Evolutionary conservation across 1,140 invertebrate species (phyloP), one percentile per base, ranked within the genome.

Genomic region (Dendroctonus ponderosae): DNA sequence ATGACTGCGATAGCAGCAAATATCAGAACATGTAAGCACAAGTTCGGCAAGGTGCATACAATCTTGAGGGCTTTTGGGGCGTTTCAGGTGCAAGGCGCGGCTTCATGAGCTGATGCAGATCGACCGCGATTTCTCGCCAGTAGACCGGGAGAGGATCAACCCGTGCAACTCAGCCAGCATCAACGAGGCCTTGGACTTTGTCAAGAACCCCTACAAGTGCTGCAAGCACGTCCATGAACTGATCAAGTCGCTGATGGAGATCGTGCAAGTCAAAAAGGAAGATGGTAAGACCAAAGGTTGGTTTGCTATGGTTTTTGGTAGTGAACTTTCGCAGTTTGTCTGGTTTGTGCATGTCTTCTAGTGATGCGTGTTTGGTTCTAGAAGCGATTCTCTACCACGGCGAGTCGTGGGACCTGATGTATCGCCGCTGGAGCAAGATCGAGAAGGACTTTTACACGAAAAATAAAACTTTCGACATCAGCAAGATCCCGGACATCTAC

Each of bases 401-500:
- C 5, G 98, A 99, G 83, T 97, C 95, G 0, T 99, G 97, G 97
- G 98, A 99, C 75, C 80, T 99, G 43, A 97, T 99, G 91, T 93
- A 95, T 11, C 83, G 97, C 39, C 85, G 98, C 44, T 99, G 98
- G 98, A 91, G 93, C 6, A 99, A 99, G 81, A 92, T 99, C 53
- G 94, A 99, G 75, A 98, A 99, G 79, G 98, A 99, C 79, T 99
- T 99, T 76, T 93, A 89, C 72, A 91, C 91, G 0, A 98, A 97
- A 80, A 88, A 89, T 72, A 93, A 92, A 66, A 86, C 88, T 12
- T 99, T 94, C 82, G 97, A 99, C 78, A 99, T 99, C 70, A 98
- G 95, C 0, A 99, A 99, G 83, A 96, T 99, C 68, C 97, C 98
- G 0, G 98, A 99, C 79, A 99, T 99, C 70, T 99, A 99, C 77